A percentile compares a stretch with the other conserved stretches of the same genome.
These are phyloP conservation scores for Platalea minor DNA, from an alignment of 2,797 vertebrate species.

Conservation along the genomic window DNA sequence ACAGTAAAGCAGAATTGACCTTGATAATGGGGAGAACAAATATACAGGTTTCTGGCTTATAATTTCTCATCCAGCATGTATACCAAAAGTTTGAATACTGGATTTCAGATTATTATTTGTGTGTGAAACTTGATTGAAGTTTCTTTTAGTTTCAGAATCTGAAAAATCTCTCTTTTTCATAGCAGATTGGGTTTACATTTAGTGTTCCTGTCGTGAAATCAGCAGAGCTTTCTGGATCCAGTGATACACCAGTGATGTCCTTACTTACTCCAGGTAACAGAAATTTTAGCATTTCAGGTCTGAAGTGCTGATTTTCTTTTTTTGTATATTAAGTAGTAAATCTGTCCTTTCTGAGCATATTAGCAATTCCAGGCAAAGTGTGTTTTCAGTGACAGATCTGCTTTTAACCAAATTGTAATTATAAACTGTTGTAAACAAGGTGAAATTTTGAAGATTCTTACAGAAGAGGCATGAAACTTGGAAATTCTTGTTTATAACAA, in stretches of 20 bases:
- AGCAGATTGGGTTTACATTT: conserved; percentile 92
- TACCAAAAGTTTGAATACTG: background rate
- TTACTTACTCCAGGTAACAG: conserved; percentile 75
- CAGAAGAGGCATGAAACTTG: background rate
- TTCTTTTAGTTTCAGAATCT: conserved; percentile 11
- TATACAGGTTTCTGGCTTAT: background rate
- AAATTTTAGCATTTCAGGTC: background rate
- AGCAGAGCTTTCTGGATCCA: conserved; percentile 76
- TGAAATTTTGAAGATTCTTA: background rate
- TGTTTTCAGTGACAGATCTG: background rate
- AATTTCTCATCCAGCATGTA: background rate
- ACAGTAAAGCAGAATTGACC: background rate
- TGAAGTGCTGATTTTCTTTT: background rate
- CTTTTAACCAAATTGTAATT: background rate
- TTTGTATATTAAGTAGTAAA: background rate
- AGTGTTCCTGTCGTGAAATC: conserved; percentile 91
- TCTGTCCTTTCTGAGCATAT: background rate
- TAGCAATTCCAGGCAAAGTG: background rate
- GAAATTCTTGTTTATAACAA: background rate
- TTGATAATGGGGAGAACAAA: background rate
- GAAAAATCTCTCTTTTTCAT: background rate
- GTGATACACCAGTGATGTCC: conserved; percentile 73
- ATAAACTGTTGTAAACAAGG: background rate
- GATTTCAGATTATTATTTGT: background rate
- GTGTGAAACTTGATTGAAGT: background rate